These are phyloP conservation scores for Aurelia aurita DNA, from an alignment of 30 jellyfish, hydroid and myxozoan species.

Conservation along the genomic window DNA sequence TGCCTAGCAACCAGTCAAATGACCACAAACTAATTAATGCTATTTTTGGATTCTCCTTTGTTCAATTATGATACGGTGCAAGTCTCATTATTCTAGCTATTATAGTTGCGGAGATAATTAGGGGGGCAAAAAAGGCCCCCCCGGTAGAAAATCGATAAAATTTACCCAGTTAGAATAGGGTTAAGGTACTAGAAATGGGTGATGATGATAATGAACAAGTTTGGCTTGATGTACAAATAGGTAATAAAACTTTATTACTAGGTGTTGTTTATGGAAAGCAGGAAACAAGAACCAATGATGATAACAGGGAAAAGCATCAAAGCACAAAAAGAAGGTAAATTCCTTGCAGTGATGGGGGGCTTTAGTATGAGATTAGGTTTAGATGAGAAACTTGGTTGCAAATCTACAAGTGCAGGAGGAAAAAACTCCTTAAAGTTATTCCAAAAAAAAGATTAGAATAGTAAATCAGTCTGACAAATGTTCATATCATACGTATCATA, in stretches of 20 bases:
- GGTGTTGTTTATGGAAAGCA: not conserved
- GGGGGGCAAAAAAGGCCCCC: no score
- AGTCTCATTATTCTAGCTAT: no score
- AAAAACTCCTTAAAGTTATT: not conserved
- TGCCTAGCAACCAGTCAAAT: no score
- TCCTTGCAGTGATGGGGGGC: not conserved
- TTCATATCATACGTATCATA: no score
- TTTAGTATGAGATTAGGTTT: not conserved
- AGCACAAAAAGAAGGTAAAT: not conserved
- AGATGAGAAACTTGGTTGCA: not conserved
- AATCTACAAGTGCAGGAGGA: slow-evolving; percentile 2
- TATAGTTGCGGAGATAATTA: no score
- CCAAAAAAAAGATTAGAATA: not conserved
- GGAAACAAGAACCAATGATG: slow-evolving; percentile 7
- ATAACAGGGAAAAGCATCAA: not conserved
- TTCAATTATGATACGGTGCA: no score
- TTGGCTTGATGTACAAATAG: not conserved
- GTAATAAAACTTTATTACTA: not conserved
- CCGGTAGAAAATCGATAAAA: no score
- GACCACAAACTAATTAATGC: no score
- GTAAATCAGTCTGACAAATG: not conserved
- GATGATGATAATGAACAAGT: not conserved
- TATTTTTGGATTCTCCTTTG: no score
- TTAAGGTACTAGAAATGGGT: slow-evolving; percentile 3
- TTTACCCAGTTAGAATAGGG: no score